phyloP scores from a whole-genome alignment of 64 coral and sea anemone species.

The Orbicella faveolata region DNA sequence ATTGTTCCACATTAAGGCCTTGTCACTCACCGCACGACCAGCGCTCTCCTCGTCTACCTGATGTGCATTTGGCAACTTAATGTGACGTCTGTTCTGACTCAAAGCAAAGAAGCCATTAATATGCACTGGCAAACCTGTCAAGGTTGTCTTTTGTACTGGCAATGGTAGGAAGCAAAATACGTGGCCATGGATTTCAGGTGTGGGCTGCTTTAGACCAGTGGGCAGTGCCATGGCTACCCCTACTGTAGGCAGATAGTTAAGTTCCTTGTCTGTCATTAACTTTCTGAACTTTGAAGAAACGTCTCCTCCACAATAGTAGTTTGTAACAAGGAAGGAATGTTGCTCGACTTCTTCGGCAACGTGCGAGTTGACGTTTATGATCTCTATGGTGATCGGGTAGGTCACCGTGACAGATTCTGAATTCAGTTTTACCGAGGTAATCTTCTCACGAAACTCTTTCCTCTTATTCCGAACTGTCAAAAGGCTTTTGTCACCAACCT shows the following conservation, averaged over 20 bases:
- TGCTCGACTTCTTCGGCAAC: neutral
- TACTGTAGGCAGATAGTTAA: conserved; percentile 74
- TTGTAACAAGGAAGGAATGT: conserved; percentile 60
- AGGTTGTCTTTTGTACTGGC: conserved; percentile 67
- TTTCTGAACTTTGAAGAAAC: conserved; percentile 39
- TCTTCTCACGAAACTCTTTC: conserved; percentile 35
- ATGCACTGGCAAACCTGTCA: conserved; percentile 89
- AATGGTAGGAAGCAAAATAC: conserved; percentile 92
- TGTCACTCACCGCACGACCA: conserved; percentile 48
- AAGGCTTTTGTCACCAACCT: conserved; percentile 21
- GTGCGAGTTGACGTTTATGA: neutral
- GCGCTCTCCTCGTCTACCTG: conserved; percentile 28
- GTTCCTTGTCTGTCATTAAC: conserved; percentile 48
- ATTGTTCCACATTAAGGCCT: conserved; percentile 68
- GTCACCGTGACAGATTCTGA: conserved; percentile 33
- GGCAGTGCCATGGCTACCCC: conserved; percentile 35
- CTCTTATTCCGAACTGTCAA: conserved; percentile 33
- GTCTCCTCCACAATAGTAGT: conserved; percentile 45
- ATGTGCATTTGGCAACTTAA: conserved; percentile 78
- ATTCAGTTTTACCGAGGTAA: neutral
- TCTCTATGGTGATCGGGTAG: conserved; percentile 58
- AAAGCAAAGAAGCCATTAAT: conserved; percentile 91
- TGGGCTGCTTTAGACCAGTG: neutral
- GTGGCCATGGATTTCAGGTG: neutral
- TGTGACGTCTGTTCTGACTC: conserved; percentile 84